Conservation (phyloP, 2,113 vertebrate genomes). For the Istiophorus platypterus region DNA sequence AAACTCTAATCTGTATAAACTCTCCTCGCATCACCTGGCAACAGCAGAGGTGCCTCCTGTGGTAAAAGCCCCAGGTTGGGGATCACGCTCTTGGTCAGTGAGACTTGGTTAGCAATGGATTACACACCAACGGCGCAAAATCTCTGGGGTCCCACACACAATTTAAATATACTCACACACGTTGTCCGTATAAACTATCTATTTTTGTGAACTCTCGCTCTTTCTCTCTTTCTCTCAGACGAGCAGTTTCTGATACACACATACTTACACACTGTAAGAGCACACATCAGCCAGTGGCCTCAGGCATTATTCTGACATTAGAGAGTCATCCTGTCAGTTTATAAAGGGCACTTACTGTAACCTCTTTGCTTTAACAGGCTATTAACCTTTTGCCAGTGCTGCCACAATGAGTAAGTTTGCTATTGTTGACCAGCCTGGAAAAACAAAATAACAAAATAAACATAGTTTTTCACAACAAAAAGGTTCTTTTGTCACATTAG, state of each 20-base stretch:
- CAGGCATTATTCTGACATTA: conserved; percentile 50
- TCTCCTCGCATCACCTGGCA: background rate
- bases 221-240: conserved; percentile 20
- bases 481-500: conserved; percentile 24
- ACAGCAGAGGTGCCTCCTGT: no score
- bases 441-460: conserved; percentile 53
- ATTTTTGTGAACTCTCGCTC: background rate
- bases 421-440: conserved; percentile 16
- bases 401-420: conserved; percentile 50
- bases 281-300: conserved; percentile 23
- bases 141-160: background rate
- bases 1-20: background rate
- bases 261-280: background rate
- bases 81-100: background rate
- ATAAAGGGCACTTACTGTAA: conserved; percentile 66
- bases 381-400: conserved; percentile 70
- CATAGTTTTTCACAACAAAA: conserved; percentile 7
- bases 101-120: conserved; percentile 8
- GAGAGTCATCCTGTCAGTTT: conserved; percentile 57
- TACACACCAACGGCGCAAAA: background rate
- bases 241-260: conserved; percentile 15
- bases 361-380: conserved; percentile 47
- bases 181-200: background rate
- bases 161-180: background rate
- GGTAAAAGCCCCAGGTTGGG: no score